Evolutionary conservation across 2,113 vertebrate genomes (phyloP), one percentile per base, ranked within the genome.

Genomic region (Dicerorhinus sumatrensis): DNA sequence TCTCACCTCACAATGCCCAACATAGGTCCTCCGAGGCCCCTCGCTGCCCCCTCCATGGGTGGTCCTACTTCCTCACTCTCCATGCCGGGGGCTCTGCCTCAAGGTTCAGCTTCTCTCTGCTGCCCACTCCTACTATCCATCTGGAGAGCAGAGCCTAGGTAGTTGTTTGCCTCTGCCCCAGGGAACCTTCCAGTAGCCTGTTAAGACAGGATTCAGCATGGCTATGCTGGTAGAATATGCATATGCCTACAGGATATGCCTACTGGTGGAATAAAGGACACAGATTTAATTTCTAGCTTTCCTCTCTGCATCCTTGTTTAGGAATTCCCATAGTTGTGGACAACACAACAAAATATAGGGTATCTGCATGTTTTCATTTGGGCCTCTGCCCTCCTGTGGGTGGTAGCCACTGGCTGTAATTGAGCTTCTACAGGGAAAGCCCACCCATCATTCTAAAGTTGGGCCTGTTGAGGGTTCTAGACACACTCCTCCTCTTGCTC

Each of bases 231-330:
- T 54, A 13, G 51, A 54, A 54, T 54, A 54, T 54, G 13, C 51
- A 54, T 54, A 54, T 54, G 51, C 51, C 51, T 54, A 54, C 51
- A 14, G 51, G 51, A 54, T 54, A 54, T 54, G 18, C 76, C 75
- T 80, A 0, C 31, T 13, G 67, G 48, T 88, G 25, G 90, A 98
- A 98, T 98, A 98, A 98, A 98, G 87, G 97, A 86, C 92, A 91
- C 73, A 51, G 27, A 33, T 87, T 77, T 82, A 80, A 51, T 77
- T 87, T 87, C 62, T 85, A 90, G 56, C 51, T 88, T 51, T 83
- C 60, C 60, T 95, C 2, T 97, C 83, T 94, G 36, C 25, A 9
- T 84, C 80, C 36, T 94, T 25, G 10, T 18, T 16, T 3, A 48
- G 73, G 42, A 51, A 80, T 86, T 77, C 72, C 81, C 25, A 3